Conservation (phyloP, 2,113 vertebrate species). For the Aix galericulata region DNA sequence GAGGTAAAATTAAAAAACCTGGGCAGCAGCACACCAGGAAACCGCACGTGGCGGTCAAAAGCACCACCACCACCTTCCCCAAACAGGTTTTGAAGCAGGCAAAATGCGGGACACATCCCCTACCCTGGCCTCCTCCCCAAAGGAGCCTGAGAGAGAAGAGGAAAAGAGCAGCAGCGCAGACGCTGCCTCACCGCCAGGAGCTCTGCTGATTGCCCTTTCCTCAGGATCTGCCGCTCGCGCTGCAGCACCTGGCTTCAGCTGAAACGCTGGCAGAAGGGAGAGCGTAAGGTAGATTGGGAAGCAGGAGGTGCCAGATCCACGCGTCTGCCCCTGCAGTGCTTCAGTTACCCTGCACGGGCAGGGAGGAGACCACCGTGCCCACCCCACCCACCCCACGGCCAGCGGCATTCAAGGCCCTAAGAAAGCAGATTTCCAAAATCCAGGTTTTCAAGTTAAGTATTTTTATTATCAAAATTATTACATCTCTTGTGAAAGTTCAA, state of each 20-base stretch:
- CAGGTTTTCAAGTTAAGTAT: constrained; percentile 88
- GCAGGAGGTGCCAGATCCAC: background rate
- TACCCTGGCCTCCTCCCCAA: background rate
- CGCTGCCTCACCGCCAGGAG: background rate
- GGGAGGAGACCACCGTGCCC: no score
- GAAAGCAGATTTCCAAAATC: background rate
- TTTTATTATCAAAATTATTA: constrained; percentile 99
- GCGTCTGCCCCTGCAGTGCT: background rate
- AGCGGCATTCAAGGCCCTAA: fast-evolving
- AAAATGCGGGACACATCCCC: no score
- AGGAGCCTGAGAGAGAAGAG: background rate
- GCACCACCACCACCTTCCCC: background rate
- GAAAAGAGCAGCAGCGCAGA: background rate
- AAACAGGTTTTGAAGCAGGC: background rate
- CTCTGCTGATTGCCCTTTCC: fast-evolving
- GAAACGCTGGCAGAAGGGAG: background rate
- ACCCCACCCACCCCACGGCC: fast-evolving
- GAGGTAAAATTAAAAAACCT: fast-evolving
- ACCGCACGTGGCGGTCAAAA: background rate
- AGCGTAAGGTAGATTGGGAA: background rate
- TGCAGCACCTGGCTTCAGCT: background rate
- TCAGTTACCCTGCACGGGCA: background rate
- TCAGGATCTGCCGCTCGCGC: background rate
- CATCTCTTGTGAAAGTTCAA: constrained; percentile 93
- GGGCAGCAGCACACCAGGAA: background rate